Evolutionary conservation across 2,113 vertebrate genomes (phyloP), one percentile per base, ranked within the genome.

Genomic region (Neolamprologus devosi): DNA sequence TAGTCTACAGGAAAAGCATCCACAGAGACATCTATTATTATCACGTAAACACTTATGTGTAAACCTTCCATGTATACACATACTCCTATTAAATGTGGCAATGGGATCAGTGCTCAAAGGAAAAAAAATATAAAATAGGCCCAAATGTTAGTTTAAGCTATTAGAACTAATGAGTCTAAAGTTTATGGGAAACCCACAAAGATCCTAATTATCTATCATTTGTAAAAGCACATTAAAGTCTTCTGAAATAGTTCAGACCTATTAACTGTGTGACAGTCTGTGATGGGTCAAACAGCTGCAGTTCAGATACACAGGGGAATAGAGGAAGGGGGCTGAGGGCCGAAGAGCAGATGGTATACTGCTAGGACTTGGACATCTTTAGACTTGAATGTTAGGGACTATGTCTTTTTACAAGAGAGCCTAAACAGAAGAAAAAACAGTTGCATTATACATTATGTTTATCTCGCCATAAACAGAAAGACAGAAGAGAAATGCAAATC

Each of bases 241-340:
- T 86, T 89, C 45, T 9, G 79, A 81, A 45, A 23, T 60, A 57
- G 37, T 68, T 75, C 9, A 78, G 60, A 57, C 30, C 21, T 85
- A 28, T 65, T 37, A 79, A 73, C 87, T 85, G 54, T 73, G 84
- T 84, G 85, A 85, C 78, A 82, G 37, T 54, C 3, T 63, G 37
- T 86, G 87, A 93, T 58, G 85, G 79, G 53, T 83, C 14, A 81
- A 91, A 91, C 95, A 96, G 94, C 94, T 95, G 94, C 88, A 79
- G 55, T 28, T 51, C 55, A 83, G 87, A 87, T n/a, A 91, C 86
- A 88, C 80, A 68, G 23, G 53, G 82, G 75, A 89, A 58, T 75
- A 42, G 26, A 75, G 86, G 86, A 78, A 84, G 60, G 81, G 82
- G 88, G 85, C 47, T 85, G 80, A 88, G 85, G 80, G 51, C 23